Evolutionary conservation across 1,140 invertebrate genomes (phyloP), one percentile per base, ranked within the genome.

Genomic region (Eumeta japonica): DNA sequence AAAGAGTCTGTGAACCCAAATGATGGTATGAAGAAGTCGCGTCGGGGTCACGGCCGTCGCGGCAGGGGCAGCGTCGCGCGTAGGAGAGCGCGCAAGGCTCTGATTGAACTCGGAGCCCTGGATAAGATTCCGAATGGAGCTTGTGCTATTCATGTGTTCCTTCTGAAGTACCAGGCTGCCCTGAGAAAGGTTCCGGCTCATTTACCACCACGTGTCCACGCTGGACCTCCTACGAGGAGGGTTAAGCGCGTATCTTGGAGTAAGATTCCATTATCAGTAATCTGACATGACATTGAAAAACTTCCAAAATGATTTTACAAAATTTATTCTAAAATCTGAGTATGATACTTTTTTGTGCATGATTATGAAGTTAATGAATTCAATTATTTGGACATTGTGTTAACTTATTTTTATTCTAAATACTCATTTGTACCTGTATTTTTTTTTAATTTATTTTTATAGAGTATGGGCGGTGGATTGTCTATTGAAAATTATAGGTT

Each of bases 201-300:
- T n/a, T 43, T 65, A 19, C 68, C 66, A 31, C 68, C 68, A 27
- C 58, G 47, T 28, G 45, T 74, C 4, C 59, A 51, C 44, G 61
- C 64, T 3, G 64, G 65, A 2, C 68, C 65, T 3, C 65, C 64
- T 7, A 51, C 61, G 12, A 70, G 68, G 37, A 49, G 68, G 13
- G 58, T 71, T 28, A 73, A 73, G 30, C 52, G 68, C 3, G 68
- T 74, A 4, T 74, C 68, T 7, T 74, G 68, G 68, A 47, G 68
- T 73, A 55, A 73, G 68, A 64, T 41, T 3, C n/a, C n/a, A n/a
- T n/a, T n/a, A 9, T n/a, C n/a, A n/a, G n/a, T n/a, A n/a, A n/a
- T n/a, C n/a, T n/a, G n/a, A n/a, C n/a, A n/a, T n/a, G n/a, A n/a
- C n/a, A n/a, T n/a, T n/a, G n/a, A n/a, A n/a, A n/a, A n/a, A n/a